Evolutionary conservation across 1,140 invertebrate species (phyloP).

Genomic region (Proctacanthus coquilletti): DNA sequence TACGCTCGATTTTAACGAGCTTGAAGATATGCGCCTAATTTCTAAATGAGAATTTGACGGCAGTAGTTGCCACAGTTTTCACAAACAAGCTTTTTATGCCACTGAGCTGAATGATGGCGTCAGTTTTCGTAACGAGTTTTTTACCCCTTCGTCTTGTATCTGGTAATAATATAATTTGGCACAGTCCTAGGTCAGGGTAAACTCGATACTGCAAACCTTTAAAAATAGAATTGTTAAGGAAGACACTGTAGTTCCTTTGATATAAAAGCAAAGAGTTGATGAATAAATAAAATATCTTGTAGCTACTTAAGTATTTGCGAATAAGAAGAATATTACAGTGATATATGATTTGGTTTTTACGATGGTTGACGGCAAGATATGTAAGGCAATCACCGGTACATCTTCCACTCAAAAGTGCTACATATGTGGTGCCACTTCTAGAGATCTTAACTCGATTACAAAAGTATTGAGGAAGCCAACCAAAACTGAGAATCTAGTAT

Average conservation of each 20-base stretch:
- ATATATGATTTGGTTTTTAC: slow-evolving; percentile 19
- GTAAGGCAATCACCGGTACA: slow-evolving; percentile 25
- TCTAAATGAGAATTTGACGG: slow-evolving; percentile 3
- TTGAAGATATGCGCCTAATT: background rate
- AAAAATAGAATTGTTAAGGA: background rate
- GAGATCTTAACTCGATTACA: slow-evolving; percentile 21
- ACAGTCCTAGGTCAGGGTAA: background rate
- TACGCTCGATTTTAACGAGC: too few relatives aligned
- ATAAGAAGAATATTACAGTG: slow-evolving; percentile 6
- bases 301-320: too few relatives aligned
- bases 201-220: background rate
- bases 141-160: background rate
- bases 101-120: background rate
- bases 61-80: background rate
- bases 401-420: slow-evolving; percentile 23
- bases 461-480: too few relatives aligned
- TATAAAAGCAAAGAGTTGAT: background rate
- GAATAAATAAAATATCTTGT: background rate
- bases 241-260: background rate
- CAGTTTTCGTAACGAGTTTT: background rate
- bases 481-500: background rate
- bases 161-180: background rate
- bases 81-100: background rate
- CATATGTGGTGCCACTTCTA: slow-evolving; percentile 20
- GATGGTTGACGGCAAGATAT: slow-evolving; percentile 29